These are phyloP conservation scores for Alectura lathami DNA, from an alignment of 2,113 vertebrate genomes.

Conservation along the genomic window DNA sequence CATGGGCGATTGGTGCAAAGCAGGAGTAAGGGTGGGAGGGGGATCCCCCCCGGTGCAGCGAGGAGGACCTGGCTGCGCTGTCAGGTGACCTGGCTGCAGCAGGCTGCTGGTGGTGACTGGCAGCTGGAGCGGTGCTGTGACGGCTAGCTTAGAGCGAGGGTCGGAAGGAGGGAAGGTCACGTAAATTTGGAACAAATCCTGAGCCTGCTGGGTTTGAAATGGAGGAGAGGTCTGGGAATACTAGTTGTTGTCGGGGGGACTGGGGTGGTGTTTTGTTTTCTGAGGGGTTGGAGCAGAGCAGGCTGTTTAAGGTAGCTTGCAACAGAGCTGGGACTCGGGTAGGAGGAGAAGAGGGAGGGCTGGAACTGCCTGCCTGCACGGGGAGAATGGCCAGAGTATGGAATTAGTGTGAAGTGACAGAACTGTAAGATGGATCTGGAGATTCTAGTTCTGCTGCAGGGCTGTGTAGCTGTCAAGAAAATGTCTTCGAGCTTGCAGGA, in stretches of 20 bases:
- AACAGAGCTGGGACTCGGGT: not conserved
- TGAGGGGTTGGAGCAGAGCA: not conserved
- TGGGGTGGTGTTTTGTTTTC: not conserved
- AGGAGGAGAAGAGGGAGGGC: not conserved
- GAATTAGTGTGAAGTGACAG: not conserved
- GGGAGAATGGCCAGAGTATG: not conserved
- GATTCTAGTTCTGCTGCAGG: not conserved
- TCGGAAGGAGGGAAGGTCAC: not conserved
- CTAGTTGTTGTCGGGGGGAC: not conserved
- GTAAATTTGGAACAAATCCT: not conserved
- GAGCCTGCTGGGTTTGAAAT: not conserved
- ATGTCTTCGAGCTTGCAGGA: not conserved
- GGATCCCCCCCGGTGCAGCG: not conserved
- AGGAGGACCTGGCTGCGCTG: not conserved
- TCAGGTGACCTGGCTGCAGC: fast-evolving
- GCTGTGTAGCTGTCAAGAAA: not conserved
- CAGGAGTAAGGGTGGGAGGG: not conserved
- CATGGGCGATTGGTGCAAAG: not conserved
- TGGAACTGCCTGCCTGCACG: not conserved
- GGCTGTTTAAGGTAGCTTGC: not conserved
- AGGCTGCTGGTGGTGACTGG: not conserved
- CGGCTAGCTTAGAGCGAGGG: not conserved
- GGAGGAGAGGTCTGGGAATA: not conserved
- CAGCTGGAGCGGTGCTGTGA: not conserved
- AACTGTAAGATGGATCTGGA: not conserved